Evolutionary conservation across 1,140 invertebrate genomes (phyloP).

Genomic region (Rhizoglyphus robini): DNA sequence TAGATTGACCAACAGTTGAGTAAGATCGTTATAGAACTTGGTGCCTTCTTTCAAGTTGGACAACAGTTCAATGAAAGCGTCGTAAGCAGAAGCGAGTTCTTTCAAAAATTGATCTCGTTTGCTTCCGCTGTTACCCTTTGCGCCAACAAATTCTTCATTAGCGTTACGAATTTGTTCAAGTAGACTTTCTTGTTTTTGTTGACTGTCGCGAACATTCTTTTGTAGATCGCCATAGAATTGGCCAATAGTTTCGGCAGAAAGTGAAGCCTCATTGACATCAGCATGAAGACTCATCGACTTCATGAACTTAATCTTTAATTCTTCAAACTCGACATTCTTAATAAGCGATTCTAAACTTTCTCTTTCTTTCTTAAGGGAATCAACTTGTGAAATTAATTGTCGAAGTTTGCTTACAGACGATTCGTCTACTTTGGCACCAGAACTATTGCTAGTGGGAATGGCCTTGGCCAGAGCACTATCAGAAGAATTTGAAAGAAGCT

Average conservation of each 20-base stretch:
- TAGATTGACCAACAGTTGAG: constrained; percentile 77
- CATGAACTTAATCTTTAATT: constrained; percentile 73
- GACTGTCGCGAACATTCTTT: constrained; percentile 48
- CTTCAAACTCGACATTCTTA: constrained; percentile 55
- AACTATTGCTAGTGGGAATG: constrained; percentile 29
- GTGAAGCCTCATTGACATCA: constrained; percentile 65
- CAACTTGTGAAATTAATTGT: constrained; percentile 70
- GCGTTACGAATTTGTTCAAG: constrained; percentile 57
- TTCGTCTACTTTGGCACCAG: constrained; percentile 39
- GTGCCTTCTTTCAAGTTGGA: constrained; percentile 83
- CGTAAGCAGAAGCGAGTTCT: constrained; percentile 71
- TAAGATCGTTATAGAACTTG: constrained; percentile 98
- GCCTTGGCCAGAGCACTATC: constrained; percentile 17
- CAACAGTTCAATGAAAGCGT: constrained; percentile 76
- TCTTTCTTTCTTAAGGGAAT: constrained; percentile 70
- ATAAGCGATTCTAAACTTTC: constrained; percentile 75
- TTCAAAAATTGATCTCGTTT: constrained; percentile 62
- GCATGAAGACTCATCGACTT: constrained; percentile 64
- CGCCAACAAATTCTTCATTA: constrained; percentile 56
- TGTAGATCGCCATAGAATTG: constrained; percentile 65
- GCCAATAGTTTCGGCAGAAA: constrained; percentile 61
- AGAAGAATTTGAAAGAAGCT: constrained; percentile 47
- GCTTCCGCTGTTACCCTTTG: constrained; percentile 45
- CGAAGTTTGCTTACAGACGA: constrained; percentile 49
- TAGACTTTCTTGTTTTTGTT: constrained; percentile 60